Conservation (phyloP, 2,888 invertebrate species). For the Apomyelois bistriatella region DNA sequence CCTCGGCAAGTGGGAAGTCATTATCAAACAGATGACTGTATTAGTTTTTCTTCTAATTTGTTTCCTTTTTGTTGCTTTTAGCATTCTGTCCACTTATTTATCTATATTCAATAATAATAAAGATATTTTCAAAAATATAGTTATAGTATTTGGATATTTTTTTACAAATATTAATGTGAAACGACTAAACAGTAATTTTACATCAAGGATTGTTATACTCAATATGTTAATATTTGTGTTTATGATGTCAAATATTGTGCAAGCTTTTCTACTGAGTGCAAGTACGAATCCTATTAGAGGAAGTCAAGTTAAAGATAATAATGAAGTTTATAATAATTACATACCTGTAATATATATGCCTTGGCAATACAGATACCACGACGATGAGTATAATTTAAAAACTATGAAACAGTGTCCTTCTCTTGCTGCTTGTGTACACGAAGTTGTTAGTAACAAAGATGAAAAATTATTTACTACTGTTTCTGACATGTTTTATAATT, state of each 20-base stretch:
- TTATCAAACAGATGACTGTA: not conserved
- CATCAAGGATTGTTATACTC: not conserved
- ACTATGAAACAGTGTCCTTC: not conserved
- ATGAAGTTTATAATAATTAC: not conserved
- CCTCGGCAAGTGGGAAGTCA: slow-evolving; percentile 7
- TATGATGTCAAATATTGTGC: slow-evolving; percentile 9
- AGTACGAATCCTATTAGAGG: not conserved
- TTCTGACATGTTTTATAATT: not conserved
- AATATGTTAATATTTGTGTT: slow-evolving; percentile 10
- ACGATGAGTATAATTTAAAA: not conserved
- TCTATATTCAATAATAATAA: not conserved
- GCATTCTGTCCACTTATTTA: not conserved
- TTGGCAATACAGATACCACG: not conserved
- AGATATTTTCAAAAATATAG: not conserved
- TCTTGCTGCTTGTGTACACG: not conserved
- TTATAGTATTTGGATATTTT: slow-evolving; percentile 11
- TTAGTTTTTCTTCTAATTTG: not conserved
- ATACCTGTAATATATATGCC: not conserved
- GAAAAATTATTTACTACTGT: not conserved
- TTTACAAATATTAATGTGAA: slow-evolving; percentile 1
- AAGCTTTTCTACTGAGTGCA: slow-evolving; percentile 8
- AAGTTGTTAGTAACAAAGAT: not conserved
- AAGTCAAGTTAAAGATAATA: not conserved
- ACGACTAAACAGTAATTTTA: not conserved
- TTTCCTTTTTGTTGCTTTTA: not conserved